A percentile compares a stretch with the other conserved stretches of the same genome.
These are phyloP conservation scores for Fundulus diaphanus DNA, from an alignment of 2,797 vertebrate species.

Conservation along the genomic window DNA sequence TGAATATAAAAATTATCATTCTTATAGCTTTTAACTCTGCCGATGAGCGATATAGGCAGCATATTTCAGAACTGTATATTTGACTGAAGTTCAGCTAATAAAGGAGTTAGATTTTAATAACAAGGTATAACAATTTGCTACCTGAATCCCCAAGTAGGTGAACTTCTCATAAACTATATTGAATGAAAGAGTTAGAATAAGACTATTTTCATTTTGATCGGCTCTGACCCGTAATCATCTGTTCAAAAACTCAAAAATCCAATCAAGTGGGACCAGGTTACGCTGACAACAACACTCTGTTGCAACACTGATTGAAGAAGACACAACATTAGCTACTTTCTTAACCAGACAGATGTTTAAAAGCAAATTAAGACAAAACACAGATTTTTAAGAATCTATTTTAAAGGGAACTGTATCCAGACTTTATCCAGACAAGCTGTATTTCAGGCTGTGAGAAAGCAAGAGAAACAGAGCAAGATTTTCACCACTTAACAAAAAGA, in stretches of 20 bases:
- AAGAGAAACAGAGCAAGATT: constrained; percentile 1
- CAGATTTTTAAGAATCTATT: neutral
- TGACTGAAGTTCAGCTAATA: no score
- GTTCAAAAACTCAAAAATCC: neutral
- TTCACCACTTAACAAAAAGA: neutral
- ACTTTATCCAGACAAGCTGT: neutral
- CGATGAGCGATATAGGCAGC: no score
- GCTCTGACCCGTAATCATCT: neutral
- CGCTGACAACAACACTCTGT: no score
- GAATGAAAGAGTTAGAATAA: no score
- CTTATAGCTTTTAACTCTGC: no score
- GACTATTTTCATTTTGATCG: no score
- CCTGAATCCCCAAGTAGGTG: no score
- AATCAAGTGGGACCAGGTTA: neutral
- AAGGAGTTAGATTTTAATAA: no score
- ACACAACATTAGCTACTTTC: neutral
- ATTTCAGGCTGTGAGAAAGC: constrained; percentile 2
- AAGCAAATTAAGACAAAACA: neutral
- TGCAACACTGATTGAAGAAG: neutral
- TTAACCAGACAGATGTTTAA: neutral
- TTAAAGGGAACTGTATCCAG: neutral
- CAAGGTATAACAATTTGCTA: no score
- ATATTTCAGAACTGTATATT: no score
- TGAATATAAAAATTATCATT: no score
- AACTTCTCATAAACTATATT: no score